Conservation (phyloP, 2,888 invertebrate genomes). For the Drosophila neotestacea region DNA sequence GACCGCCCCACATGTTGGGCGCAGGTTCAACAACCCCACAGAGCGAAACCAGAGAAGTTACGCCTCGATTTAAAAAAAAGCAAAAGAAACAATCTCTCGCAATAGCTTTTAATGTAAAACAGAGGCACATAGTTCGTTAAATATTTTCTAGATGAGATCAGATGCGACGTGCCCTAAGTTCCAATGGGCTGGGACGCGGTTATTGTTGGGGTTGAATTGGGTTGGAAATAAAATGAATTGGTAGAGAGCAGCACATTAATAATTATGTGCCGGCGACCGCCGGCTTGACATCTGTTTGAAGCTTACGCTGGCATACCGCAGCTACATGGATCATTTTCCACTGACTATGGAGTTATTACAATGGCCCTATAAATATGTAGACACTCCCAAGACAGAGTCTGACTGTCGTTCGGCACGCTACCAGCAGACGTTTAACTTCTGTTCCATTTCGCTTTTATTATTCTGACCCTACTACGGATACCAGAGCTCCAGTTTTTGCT, state of each 20-base stretch:
- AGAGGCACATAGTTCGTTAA: conserved; percentile 52
- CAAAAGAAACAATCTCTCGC: conserved; percentile 34
- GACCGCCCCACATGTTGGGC: conserved; percentile 56
- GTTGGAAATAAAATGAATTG: conserved; percentile 7
- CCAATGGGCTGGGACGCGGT: conserved; percentile 14
- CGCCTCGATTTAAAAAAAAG: conserved; percentile 48
- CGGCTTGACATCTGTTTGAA: conserved; percentile 68
- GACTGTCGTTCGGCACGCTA: conserved; percentile 57
- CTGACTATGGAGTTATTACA: conserved; percentile 66
- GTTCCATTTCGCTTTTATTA: conserved; percentile 53
- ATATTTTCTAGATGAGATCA: conserved; percentile 68
- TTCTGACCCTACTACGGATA: conserved; percentile 56
- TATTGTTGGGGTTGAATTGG: conserved; percentile 5
- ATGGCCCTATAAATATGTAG: conserved; percentile 60
- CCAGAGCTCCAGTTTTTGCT: conserved; percentile 18
- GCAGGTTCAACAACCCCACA: conserved; percentile 52
- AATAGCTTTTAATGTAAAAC: conserved; percentile 66
- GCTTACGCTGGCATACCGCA: conserved; percentile 55
- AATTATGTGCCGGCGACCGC: conserved; percentile 60
- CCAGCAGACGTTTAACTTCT: conserved; percentile 44
- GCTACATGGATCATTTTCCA: conserved; percentile 35
- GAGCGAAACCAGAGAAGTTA: conserved; percentile 27
- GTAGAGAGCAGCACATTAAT: conserved; percentile 59
- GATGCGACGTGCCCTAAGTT: conserved; percentile 10
- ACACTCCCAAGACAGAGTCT: conserved; percentile 19